Evolutionary conservation across 1,140 invertebrate genomes (phyloP), one percentile per base, ranked within the genome.

Genomic region (Drosophila pachea): DNA sequence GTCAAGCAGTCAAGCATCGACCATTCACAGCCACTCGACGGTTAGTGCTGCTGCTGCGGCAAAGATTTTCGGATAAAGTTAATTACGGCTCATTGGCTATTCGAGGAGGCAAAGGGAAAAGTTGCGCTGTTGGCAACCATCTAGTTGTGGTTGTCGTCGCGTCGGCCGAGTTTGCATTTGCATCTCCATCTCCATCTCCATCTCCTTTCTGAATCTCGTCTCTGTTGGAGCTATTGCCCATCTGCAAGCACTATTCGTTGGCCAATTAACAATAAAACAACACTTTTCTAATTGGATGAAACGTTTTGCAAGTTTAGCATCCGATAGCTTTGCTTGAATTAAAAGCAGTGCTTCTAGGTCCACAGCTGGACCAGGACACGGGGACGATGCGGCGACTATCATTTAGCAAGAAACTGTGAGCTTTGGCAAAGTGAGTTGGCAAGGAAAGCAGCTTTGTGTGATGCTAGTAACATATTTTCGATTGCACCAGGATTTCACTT

Each of bases 1-100:
- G 22, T 61, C 52, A 38, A 59, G 31, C 52, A 76, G 54, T 74
- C 70, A 67, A 32, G 32, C 47, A 56, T 55, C 63, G 38, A 12
- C 58, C 16, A 42, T 42, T 48, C 54, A 29, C 14, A 55, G 47
- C 16, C 42, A 32, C 38, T 54, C 38, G 11, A 66, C 22, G 22
- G 22, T 22, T 22, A 22, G 22, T 22, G 22, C 36, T 49, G 65
- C 60, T 49, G 75, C 62, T 72, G 69, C 70, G 64, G 76, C 74
- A 81, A 84, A 88, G 86, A 87, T 87, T 87, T 87, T 88, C 73
- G 81, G 86, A 87, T 87, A 87, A 88, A 87, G 79, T 87, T 87
- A 87, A 87, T 87, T 87, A 87, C 77, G 73, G 71, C 86, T 88
- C 86, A 87, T 87, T 88, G 86, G 75, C 50, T 76, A 78, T 83